Percentiles rank a stretch among this genome's conserved stretches.
These are phyloP conservation scores for Volucella zonaria DNA, from an alignment of 2,888 invertebrate species.

Conservation along the genomic window DNA sequence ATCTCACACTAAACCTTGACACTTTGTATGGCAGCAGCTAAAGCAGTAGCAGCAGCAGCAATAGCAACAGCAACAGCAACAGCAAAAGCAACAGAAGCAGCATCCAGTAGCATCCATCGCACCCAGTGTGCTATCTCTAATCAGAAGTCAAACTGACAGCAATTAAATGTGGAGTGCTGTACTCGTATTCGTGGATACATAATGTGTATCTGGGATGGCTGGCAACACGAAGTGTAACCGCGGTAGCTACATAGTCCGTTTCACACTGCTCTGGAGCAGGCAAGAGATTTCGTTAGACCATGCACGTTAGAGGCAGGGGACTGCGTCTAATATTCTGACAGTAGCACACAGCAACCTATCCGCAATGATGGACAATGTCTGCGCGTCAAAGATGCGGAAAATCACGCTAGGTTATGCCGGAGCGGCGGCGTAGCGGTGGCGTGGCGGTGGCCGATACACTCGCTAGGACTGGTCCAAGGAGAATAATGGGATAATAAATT, in stretches of 20 bases:
- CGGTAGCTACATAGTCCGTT: slow-evolving; percentile 47
- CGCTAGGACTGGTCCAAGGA: slow-evolving; percentile 35
- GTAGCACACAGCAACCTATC: slow-evolving; percentile 37
- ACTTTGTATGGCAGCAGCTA: slow-evolving; percentile 51
- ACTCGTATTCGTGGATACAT: slow-evolving; percentile 23
- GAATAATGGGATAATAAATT: slow-evolving; percentile 68
- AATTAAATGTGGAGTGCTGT: slow-evolving; percentile 72
- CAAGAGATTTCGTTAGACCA: slow-evolving; percentile 60
- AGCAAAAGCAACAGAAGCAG: background rate
- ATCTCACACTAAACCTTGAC: slow-evolving; percentile 72
- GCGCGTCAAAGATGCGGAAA: slow-evolving; percentile 59
- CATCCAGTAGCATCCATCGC: slow-evolving; percentile 55
- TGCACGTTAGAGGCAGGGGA: slow-evolving; percentile 53
- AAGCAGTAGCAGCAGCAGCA: slow-evolving; percentile 1
- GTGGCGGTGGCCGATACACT: background rate
- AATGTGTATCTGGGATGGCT: slow-evolving; percentile 21
- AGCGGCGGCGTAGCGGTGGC: background rate
- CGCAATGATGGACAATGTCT: slow-evolving; percentile 67
- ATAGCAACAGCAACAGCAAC: background rate
- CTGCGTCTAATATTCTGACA: slow-evolving; percentile 65
- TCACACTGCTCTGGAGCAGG: slow-evolving; percentile 47
- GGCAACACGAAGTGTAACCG: slow-evolving; percentile 46
- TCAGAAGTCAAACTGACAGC: slow-evolving; percentile 73
- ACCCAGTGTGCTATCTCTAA: slow-evolving; percentile 64
- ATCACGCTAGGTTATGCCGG: slow-evolving; percentile 20